A percentile compares a stretch with the other conserved stretches of the same genome.
Conservation (phyloP, 1,140 invertebrate species). For the Agrilus planipennis region DNA sequence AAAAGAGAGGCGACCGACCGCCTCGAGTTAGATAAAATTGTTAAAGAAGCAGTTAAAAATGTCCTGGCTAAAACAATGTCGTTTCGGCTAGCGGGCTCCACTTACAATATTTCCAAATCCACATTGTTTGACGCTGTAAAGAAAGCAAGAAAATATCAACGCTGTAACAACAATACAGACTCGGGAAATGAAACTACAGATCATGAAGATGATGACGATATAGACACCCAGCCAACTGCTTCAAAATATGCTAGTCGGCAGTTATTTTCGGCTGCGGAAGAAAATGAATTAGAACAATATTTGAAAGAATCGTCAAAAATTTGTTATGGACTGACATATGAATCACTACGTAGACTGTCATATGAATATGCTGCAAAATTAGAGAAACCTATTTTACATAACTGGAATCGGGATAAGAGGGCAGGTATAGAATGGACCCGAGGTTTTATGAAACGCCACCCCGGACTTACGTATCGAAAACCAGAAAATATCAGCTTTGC, state of each 20-base stretch:
- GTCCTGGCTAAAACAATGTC: too few relatives aligned
- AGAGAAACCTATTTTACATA: conserved; percentile 17
- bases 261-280: conserved; percentile 11
- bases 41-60: too few relatives aligned
- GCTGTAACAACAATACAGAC: not conserved
- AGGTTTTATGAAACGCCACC: conserved; percentile 28
- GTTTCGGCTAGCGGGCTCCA: too few relatives aligned
- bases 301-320: conserved; percentile 15
- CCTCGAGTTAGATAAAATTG: not conserved
- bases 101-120: too few relatives aligned
- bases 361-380: conserved; percentile 19
- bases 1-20: too few relatives aligned
- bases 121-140: too few relatives aligned
- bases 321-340: conserved; percentile 19
- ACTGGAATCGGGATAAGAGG: conserved; percentile 24
- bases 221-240: not conserved
- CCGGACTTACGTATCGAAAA: conserved; percentile 21
- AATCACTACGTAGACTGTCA: too few relatives aligned
- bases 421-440: conserved; percentile 32
- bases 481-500: conserved; percentile 29
- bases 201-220: not conserved
- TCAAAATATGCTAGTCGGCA: conserved; percentile 11
- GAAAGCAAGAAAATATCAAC: too few relatives aligned
- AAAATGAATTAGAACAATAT: conserved; percentile 17
- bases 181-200: conserved; percentile 2